Conservation (phyloP, 2,113 vertebrate genomes). For the Pycnonotus jocosus region DNA sequence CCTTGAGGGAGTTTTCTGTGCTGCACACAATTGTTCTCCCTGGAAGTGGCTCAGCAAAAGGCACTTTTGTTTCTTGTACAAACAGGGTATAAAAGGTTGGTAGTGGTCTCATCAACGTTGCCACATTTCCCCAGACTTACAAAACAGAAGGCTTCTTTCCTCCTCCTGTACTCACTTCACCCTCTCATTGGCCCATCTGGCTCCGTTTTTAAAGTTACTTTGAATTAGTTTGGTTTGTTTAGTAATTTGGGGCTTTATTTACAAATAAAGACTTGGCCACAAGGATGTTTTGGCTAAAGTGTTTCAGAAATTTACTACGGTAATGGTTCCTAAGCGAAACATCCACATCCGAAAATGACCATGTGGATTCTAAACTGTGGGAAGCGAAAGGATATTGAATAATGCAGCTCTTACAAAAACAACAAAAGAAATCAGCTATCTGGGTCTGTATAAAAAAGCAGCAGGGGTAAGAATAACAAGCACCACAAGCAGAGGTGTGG, state of each 20-base stretch:
- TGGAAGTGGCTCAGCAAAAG: neutral
- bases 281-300: neutral
- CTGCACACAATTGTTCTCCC: neutral
- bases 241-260: neutral
- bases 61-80: neutral
- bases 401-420: neutral
- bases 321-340: neutral
- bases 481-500: accelerated
- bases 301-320: neutral
- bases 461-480: neutral
- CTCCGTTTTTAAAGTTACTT: neutral
- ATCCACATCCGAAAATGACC: neutral
- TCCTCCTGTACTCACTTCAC: neutral
- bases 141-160: neutral
- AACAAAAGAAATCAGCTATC: neutral
- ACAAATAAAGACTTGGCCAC: neutral
- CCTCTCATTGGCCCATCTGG: neutral
- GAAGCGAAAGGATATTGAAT: neutral
- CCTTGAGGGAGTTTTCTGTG: neutral
- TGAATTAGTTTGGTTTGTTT: neutral
- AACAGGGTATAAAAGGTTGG: neutral
- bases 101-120: neutral
- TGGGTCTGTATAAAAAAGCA: neutral
- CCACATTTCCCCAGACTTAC: neutral
- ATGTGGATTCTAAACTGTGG: neutral